Base-by-base conservation (phyloP, 2,888 invertebrate genomes). In the Myopa tessellatipennis region DNA sequence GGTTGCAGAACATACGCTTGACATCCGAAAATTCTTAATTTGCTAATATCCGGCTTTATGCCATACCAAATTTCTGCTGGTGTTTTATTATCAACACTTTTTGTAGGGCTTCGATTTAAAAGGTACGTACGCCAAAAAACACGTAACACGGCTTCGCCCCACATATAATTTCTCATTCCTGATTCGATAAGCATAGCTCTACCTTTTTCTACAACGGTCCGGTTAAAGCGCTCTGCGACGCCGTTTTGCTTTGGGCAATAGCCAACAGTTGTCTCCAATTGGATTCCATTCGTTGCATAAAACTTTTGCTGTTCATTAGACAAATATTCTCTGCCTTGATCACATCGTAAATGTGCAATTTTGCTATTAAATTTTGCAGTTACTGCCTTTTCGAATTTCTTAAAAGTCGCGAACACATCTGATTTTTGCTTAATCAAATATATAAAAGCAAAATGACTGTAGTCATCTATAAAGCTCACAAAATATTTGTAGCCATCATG, bases 11-110 rank as follows among this genome's bases (percentile, higher is more conserved):
- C 77, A 74, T 79, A 82, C 6, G 81, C 83, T 12, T 73, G 76
- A 50, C 82, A 77, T 0, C 82, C 82, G 76, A 82, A 83, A 18
- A 81, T 78, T 74, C 81, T 50, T 10, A 82, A 60, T 69, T 81
- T 82, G 8, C 68, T 55, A 18, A 77, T 50, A 45, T 80, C 65
- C 16, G 81, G 77, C 45, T 78, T 76, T 10, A 55, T 38, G 34
- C 74, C 76, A 52, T 77, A 79, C 77, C 81, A 81, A n/a, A 78
- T 5, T 65, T 81, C 80, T 8, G 79, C 71, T 40, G 82, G 81
- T 10, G 80, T 80, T 76, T 79, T 79, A n/a, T 78, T 63, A 3
- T 40, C 26, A 7, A 79, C 1, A 55, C 76, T 40, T 7, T 36
- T 77, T 12, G 74, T 79, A 38, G 74, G 77, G 18, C 70, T 52